A percentile compares a stretch with the other conserved stretches of the same genome.
phyloP scores from a whole-genome alignment of 2,113 vertebrate genomes.

The Gasterosteus nipponicus region DNA sequence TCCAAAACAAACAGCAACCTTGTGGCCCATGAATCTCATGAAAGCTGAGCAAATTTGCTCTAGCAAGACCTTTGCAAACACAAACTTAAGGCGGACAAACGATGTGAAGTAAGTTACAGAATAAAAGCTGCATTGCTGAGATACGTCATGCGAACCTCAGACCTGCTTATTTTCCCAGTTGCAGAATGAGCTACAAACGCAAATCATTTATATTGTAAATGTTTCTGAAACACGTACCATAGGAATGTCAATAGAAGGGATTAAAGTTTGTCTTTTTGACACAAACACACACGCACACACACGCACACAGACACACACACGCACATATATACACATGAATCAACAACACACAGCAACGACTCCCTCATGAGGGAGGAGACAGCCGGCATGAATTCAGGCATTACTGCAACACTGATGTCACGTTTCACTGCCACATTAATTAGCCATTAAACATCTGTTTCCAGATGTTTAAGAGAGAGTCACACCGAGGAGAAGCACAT shows the following conservation, averaged over 20 bases:
- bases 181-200: not conserved
- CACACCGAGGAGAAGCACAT: not conserved
- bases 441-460: constrained; percentile 37
- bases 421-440: constrained; percentile 38
- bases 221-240: not conserved
- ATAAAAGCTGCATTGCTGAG: not conserved
- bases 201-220: not conserved
- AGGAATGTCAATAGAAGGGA: not conserved
- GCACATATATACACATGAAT: not conserved
- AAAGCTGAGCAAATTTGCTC: too few relatives aligned
- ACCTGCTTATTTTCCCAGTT: not conserved
- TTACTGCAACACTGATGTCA: constrained; percentile 40
- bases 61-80: too few relatives aligned
- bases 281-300: constrained; percentile 11
- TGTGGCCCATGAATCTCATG: too few relatives aligned
- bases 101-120: not conserved
- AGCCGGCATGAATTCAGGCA: constrained; percentile 32
- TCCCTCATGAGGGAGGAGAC: constrained; percentile 35
- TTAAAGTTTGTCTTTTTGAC: not conserved
- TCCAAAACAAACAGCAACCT: too few relatives aligned
- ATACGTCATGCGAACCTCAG: not conserved
- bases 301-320: constrained; percentile 13
- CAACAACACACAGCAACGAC: constrained; percentile 23
- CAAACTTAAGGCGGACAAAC: not conserved
- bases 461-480: constrained; percentile 9